Conservation (phyloP, 2,888 invertebrate genomes). For the Cosmorhoe ocellata region DNA sequence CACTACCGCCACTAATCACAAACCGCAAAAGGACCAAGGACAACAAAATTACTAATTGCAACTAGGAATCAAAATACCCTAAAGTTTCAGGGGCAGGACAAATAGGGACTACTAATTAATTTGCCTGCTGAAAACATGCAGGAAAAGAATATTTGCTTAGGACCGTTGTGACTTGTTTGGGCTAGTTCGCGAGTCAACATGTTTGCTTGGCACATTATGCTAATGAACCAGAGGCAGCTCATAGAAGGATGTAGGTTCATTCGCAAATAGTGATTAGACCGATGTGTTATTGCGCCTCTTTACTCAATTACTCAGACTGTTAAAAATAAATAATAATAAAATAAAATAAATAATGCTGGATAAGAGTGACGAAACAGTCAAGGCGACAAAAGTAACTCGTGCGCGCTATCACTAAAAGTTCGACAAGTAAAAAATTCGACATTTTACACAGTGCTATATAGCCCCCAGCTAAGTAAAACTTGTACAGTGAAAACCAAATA, state of each 20-base stretch:
- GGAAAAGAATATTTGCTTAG: constrained; percentile 38
- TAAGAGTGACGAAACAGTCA: too few species aligned
- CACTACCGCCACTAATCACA: constrained; percentile 10
- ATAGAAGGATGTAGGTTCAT: constrained; percentile 9
- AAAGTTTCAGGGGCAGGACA: constrained; percentile 20
- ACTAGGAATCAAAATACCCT: constrained; percentile 25
- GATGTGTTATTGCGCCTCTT: background rate
- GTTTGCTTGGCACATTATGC: constrained; percentile 34
- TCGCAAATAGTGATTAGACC: constrained; percentile 13
- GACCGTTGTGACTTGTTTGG: constrained; percentile 33
- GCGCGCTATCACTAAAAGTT: too few species aligned
- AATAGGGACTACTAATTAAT: constrained; percentile 35
- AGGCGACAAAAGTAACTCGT: too few species aligned
- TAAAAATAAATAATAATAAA: too few species aligned
- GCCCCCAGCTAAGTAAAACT: too few species aligned
- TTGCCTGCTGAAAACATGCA: constrained; percentile 35
- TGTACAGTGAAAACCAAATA: too few species aligned
- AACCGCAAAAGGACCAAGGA: constrained; percentile 21
- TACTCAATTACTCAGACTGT: background rate
- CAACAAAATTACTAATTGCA: constrained; percentile 25
- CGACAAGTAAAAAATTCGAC: too few species aligned
- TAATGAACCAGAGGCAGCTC: constrained; percentile 23
- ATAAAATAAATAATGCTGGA: too few species aligned
- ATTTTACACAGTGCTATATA: too few species aligned
- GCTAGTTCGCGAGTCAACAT: constrained; percentile 32